Conservation (phyloP, 2,113 vertebrate genomes). For the Corvus hawaiiensis region DNA sequence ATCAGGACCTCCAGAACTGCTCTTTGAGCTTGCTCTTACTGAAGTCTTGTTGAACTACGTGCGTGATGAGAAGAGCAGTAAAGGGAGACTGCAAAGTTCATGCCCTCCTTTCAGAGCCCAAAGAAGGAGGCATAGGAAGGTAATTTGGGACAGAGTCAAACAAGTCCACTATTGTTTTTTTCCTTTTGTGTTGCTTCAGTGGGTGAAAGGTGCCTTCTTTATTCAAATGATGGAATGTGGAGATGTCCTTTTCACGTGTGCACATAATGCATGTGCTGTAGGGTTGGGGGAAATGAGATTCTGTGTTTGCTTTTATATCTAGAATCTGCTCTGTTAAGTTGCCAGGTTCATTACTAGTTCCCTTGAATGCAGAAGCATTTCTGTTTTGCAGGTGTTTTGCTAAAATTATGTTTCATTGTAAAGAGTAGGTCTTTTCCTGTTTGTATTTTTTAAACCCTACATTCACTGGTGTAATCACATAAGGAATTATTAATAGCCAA, state of each 20-base stretch:
- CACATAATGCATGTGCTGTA: background rate
- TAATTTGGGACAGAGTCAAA: background rate
- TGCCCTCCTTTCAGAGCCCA: background rate
- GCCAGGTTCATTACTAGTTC: background rate
- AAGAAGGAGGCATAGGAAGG: background rate
- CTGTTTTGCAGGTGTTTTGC: constrained; percentile 23
- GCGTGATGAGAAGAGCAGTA: background rate
- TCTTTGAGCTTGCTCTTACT: background rate
- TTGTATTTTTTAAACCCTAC: background rate
- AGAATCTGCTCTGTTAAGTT: background rate
- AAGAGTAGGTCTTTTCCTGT: background rate
- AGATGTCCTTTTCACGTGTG: background rate
- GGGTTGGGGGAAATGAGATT: background rate
- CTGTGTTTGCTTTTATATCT: background rate
- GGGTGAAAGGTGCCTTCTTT: background rate
- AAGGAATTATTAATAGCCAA: background rate
- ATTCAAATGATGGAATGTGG: background rate
- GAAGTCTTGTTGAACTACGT: background rate
- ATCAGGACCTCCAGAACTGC: background rate
- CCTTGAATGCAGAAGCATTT: background rate
- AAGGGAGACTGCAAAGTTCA: background rate
- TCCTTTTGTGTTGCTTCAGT: background rate
- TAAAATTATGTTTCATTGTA: background rate
- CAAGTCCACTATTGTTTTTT: background rate
- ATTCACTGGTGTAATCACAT: background rate